Evolutionary conservation across 2,888 invertebrate genomes (phyloP).

Genomic region (Monochamus alternatus): DNA sequence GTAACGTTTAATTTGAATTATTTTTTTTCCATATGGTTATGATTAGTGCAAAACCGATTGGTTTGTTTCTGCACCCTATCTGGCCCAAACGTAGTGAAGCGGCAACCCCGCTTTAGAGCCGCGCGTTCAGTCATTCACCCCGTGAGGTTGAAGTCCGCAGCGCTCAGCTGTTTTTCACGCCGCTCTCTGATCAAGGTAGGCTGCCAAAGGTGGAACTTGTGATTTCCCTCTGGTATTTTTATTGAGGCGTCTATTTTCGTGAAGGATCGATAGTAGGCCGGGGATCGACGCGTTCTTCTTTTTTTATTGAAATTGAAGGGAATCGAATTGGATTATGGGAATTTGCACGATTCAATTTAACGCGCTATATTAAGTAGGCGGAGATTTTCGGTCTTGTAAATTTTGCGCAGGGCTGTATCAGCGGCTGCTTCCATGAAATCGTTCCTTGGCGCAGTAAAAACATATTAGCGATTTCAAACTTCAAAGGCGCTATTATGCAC

Average conservation of each 20-base stretch:
- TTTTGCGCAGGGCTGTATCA: too few species aligned
- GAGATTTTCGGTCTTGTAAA: too few species aligned
- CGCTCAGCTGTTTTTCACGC: conserved; percentile 63
- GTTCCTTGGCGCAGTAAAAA: too few species aligned
- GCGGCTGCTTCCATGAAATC: too few species aligned
- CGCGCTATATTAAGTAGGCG: too few species aligned
- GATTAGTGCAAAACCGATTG: neutral
- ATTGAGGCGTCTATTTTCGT: conserved; percentile 28
- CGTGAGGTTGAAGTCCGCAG: conserved; percentile 65
- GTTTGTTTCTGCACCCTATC: neutral
- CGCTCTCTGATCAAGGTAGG: conserved; percentile 39
- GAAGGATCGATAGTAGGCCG: conserved; percentile 2
- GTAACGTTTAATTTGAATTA: too few species aligned
- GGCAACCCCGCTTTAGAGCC: conserved; percentile 31
- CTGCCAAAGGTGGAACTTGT: conserved; percentile 37
- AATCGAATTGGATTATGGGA: too few species aligned
- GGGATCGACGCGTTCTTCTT: too few species aligned
- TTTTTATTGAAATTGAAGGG: neutral
- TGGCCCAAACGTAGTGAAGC: neutral
- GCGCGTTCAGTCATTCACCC: conserved; percentile 64
- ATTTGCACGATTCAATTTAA: too few species aligned
- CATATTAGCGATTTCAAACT: too few species aligned
- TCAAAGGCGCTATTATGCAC: too few species aligned
- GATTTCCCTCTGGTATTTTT: conserved; percentile 35
- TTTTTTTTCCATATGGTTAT: too few species aligned